A percentile compares a stretch with the other conserved stretches of the same genome.
Conservation (phyloP, 2,797 vertebrate genomes). For the Pantherophis alleghaniensis region DNA sequence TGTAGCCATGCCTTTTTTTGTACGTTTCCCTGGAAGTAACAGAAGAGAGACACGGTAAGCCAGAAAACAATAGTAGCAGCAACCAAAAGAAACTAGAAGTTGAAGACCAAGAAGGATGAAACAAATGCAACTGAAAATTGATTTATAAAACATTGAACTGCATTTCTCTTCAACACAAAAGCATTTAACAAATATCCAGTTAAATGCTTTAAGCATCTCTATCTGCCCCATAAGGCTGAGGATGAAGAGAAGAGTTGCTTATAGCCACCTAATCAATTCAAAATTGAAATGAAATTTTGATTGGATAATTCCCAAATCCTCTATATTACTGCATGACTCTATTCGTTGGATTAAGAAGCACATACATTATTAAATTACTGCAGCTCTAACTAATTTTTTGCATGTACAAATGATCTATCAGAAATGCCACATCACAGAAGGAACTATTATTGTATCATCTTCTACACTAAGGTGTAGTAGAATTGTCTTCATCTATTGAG, state of each 20-base stretch:
- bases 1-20: constrained; percentile 99
- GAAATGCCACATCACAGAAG: neutral
- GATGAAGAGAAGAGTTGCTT: neutral
- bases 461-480: neutral
- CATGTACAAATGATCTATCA: neutral
- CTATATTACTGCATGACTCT: neutral
- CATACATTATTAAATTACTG: neutral
- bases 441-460: neutral
- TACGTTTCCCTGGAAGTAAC: constrained; percentile 84
- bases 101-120: neutral
- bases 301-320: neutral
- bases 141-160: neutral
- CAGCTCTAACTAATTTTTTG: neutral
- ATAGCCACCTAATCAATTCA: neutral
- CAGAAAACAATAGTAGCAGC: neutral
- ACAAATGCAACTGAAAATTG: neutral
- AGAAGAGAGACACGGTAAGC: neutral
- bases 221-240: neutral
- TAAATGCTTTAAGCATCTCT: neutral
- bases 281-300: neutral
- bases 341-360: neutral
- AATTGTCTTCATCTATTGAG: neutral
- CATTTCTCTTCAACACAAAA: neutral
- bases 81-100: neutral
- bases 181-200: neutral